Evolutionary conservation across 1,140 invertebrate species (phyloP).

Genomic region (Onthophagus taurus): DNA sequence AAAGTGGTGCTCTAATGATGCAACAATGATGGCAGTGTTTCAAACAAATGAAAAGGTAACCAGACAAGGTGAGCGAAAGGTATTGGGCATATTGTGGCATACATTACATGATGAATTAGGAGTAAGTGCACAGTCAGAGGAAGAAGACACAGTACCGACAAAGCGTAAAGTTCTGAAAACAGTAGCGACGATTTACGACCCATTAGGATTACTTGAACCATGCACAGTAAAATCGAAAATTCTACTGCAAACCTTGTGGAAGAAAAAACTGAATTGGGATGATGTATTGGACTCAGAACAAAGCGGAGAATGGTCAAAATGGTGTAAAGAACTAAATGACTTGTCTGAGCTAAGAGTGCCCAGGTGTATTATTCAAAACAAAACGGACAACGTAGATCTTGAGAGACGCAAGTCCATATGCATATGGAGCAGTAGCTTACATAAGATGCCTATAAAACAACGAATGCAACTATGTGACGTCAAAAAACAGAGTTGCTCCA

Average conservation of each 20-base stretch:
- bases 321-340: not conserved
- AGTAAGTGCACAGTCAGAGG: not conserved
- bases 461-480: not conserved
- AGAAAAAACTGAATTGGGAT: slow-evolving; percentile 20
- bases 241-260: slow-evolving; percentile 28
- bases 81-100: too few species aligned
- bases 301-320: not conserved
- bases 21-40: not conserved
- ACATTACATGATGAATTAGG: not conserved
- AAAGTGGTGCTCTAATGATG: not conserved
- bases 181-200: slow-evolving; percentile 24
- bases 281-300: slow-evolving; percentile 14
- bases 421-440: not conserved
- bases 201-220: slow-evolving; percentile 26
- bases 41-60: not conserved
- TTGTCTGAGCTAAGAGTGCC: not conserved
- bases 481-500: too few species aligned
- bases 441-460: not conserved
- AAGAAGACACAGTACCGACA: not conserved
- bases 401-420: not conserved
- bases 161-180: not conserved
- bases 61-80: not conserved
- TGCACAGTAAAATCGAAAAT: slow-evolving; percentile 24
- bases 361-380: too few species aligned
- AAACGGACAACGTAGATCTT: too few species aligned